Base-by-base conservation (phyloP, 2,797 vertebrate species). In the Paratrypauchen microcephalus region DNA sequence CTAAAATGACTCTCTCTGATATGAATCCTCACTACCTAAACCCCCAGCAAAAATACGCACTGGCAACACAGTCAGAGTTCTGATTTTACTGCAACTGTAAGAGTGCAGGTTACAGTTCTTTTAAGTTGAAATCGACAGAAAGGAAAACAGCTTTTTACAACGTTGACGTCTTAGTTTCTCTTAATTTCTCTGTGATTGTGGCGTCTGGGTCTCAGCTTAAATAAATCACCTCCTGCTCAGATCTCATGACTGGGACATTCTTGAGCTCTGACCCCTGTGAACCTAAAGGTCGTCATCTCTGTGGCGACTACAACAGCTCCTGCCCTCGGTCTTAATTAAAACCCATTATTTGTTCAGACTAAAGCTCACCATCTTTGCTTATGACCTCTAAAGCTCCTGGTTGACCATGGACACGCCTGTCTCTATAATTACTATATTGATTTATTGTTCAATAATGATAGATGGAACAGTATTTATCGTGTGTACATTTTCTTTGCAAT, bases 221-320 rank as follows among this genome's bases (percentile, higher is more conserved):
- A 81, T 85, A 83, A 77, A 88, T 86, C 83, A 80, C 75, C 69
- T 76, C 76, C 70, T 66, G 75, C 83, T 87, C 79, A 80, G 84
- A 89, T 87, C 84, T 89, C 80, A 56, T 77, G 79, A 83, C 82
- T 81, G 65, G 78, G 75, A 82, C 83, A 90, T 92, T 92, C 89
- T 74, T 91, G 71, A 90, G 83, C 88, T 89, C 68, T 77, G 82
- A 88, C 86, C 83, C 54, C 70, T 41, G 61, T 26, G n/a, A 72
- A 80, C 77, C 72, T 65, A 66, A 75, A 79, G 86, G 88, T 87
- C 77, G 9, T 76, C 61, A 32, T 87, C 80, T 50, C 86, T 83
- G 71, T 82, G 85, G 84, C 79, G 85, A 90, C 85, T 74, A 75
- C 82, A 86, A 71, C 7, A 55, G 68, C 72, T 55, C 57, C 58